Conservation (phyloP, 2,888 invertebrate genomes). For the Yponomeuta evonymella region DNA sequence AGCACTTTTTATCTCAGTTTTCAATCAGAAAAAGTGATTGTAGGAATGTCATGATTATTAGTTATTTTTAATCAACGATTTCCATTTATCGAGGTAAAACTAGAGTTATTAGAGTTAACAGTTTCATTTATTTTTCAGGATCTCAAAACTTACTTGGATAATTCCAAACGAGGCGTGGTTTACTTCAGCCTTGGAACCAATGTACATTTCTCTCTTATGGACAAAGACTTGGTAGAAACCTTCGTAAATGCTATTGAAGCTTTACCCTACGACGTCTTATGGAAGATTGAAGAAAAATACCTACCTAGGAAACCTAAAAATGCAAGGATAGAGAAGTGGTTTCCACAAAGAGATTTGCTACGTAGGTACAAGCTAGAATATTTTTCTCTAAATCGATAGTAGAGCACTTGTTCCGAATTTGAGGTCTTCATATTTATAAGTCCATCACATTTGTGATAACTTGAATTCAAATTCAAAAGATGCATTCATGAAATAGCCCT, state of each 20-base stretch:
- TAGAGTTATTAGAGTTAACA: too few species aligned
- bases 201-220: not conserved
- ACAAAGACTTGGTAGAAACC: not conserved
- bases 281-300: conserved; percentile 13
- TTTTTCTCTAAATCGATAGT: not conserved
- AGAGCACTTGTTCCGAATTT: not conserved
- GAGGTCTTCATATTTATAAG: too few species aligned
- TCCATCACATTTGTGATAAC: too few species aligned
- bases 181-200: conserved; percentile 25
- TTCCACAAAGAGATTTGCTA: conserved; percentile 18
- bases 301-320: conserved; percentile 6
- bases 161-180: conserved; percentile 24
- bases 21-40: too few species aligned
- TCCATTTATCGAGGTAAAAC: too few species aligned
- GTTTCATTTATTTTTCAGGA: conserved; percentile 17
- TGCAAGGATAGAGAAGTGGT: conserved; percentile 19
- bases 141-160: conserved; percentile 22
- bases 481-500: too few species aligned
- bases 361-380: not conserved
- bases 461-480: too few species aligned
- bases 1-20: too few species aligned
- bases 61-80: too few species aligned
- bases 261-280: conserved; percentile 14
- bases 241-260: conserved; percentile 1
- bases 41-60: too few species aligned